Conservation (phyloP, 1,140 invertebrate genomes). For the Telenomus remus region DNA sequence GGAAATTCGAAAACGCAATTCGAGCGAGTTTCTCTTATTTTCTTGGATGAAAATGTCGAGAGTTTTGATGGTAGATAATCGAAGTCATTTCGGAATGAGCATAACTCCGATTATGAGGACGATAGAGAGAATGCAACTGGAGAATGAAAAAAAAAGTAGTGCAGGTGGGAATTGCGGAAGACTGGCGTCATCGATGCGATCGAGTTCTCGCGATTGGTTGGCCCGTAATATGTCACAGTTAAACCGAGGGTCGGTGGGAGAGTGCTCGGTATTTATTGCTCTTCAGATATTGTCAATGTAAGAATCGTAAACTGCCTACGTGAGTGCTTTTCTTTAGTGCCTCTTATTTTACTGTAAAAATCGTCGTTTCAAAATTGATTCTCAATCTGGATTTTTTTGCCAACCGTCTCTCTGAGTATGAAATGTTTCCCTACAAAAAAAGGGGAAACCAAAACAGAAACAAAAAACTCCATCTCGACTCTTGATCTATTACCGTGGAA, state of each 20-base stretch:
- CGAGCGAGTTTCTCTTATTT: no score
- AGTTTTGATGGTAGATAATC: no score
- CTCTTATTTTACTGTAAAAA: constrained; percentile 6
- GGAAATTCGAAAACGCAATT: no score
- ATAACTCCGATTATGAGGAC: no score
- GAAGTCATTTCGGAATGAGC: no score
- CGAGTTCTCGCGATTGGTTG: constrained; percentile 20
- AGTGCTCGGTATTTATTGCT: constrained; percentile 25
- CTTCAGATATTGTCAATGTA: constrained; percentile 35
- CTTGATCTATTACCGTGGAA: no score
- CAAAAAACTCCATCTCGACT: no score
- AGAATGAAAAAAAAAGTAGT: constrained; percentile 7
- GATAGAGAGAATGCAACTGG: no score
- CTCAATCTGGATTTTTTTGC: background rate
- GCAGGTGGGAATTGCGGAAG: constrained; percentile 27
- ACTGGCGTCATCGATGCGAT: constrained; percentile 34
- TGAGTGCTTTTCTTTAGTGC: constrained; percentile 13
- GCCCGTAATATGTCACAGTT: constrained; percentile 16
- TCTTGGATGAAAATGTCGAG: no score
- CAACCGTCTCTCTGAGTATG: background rate
- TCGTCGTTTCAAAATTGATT: constrained; percentile 1
- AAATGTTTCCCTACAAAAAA: background rate
- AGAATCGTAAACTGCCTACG: constrained; percentile 23
- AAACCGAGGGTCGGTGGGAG: background rate
- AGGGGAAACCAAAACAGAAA: background rate